phyloP scores from a whole-genome alignment of 2,888 invertebrate species.

The Gastracanthus pulcherrimus region DNA sequence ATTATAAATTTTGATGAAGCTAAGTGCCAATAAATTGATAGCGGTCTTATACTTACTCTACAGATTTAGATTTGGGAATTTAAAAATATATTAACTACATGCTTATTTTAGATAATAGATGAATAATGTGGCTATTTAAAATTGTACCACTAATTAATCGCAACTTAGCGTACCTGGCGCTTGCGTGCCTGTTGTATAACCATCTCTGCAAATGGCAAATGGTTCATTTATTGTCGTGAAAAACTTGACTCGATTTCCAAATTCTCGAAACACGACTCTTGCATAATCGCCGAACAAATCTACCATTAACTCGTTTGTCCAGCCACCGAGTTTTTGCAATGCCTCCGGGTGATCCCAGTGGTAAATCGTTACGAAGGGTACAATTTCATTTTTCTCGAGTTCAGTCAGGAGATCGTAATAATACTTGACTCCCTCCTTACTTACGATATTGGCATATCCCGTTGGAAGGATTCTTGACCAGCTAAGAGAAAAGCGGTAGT shows the following conservation, averaged over 20 bases:
- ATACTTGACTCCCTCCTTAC: constrained; percentile 81
- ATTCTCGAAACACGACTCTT: constrained; percentile 81
- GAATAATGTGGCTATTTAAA: too few relatives aligned
- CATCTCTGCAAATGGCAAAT: constrained; percentile 79
- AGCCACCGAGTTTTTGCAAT: constrained; percentile 81
- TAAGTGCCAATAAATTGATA: too few relatives aligned
- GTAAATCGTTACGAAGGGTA: constrained; percentile 83
- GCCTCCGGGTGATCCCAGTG: constrained; percentile 84
- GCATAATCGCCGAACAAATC: constrained; percentile 83
- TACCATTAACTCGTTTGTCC: constrained; percentile 82
- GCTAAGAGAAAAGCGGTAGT: constrained; percentile 82
- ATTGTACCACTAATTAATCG: not conserved
- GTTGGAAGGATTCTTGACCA: constrained; percentile 85
- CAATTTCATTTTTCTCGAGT: constrained; percentile 79
- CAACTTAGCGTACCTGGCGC: constrained; percentile 62
- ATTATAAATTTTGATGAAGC: too few relatives aligned
- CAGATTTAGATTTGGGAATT: too few relatives aligned
- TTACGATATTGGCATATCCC: constrained; percentile 79
- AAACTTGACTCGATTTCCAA: constrained; percentile 82
- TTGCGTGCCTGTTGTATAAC: constrained; percentile 73
- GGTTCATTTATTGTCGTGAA: constrained; percentile 92
- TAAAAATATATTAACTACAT: too few relatives aligned
- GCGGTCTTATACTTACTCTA: too few relatives aligned
- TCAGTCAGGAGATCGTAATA: constrained; percentile 82
- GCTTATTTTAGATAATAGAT: too few relatives aligned